These are phyloP conservation scores for Sprattus sprattus DNA, from an alignment of 2,113 vertebrate species.

Conservation along the genomic window DNA sequence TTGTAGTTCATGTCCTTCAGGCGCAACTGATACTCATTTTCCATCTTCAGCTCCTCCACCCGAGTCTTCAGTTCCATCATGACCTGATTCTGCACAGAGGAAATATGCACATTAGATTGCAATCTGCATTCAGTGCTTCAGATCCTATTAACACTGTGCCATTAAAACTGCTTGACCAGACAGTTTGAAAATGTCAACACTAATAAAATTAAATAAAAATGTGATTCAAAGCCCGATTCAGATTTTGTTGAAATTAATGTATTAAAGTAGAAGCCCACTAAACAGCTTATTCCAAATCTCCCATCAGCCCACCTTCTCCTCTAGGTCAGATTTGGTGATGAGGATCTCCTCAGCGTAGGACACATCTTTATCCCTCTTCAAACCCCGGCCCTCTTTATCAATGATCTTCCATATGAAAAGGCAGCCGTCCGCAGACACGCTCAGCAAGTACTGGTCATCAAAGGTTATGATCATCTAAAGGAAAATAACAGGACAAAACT, in stretches of 20 bases:
- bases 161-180: too few relatives aligned
- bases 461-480: conserved; percentile 82
- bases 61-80: conserved; percentile 84
- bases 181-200: too few relatives aligned
- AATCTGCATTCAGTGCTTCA: too few relatives aligned
- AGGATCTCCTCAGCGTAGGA: conserved; percentile 86
- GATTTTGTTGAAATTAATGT: too few relatives aligned
- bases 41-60: conserved; percentile 86
- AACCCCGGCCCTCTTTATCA: conserved; percentile 76
- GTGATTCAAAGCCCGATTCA: too few relatives aligned
- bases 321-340: conserved; percentile 85
- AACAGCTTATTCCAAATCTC: too few relatives aligned
- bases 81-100: conserved; percentile 72
- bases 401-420: conserved; percentile 85
- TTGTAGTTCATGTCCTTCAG: conserved; percentile 87
- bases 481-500: too few relatives aligned
- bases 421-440: conserved; percentile 82
- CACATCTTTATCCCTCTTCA: conserved; percentile 75
- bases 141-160: too few relatives aligned
- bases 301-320: conserved; percentile 76
- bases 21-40: conserved; percentile 85
- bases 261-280: too few relatives aligned
- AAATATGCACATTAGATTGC: too few relatives aligned
- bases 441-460: conserved; percentile 86
- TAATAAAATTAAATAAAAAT: too few relatives aligned